These are phyloP conservation scores for Zaprionus capensis DNA, from an alignment of 1,140 invertebrate species.

Conservation along the genomic window DNA sequence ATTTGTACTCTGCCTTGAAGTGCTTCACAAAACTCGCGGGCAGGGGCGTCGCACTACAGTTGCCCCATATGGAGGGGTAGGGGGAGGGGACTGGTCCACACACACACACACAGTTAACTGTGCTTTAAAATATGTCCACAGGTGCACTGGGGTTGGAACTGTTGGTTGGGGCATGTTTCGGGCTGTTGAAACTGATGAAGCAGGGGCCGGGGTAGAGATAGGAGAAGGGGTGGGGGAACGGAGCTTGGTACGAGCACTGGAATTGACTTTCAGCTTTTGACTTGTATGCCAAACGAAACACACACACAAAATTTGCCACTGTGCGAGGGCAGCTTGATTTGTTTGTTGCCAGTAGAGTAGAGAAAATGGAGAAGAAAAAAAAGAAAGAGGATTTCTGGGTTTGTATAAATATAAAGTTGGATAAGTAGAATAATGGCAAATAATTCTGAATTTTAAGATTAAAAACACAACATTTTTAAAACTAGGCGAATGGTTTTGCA, in stretches of 20 bases:
- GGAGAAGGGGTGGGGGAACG: too few species aligned
- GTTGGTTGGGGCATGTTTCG: slow-evolving; percentile 6
- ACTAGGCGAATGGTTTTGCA: too few species aligned
- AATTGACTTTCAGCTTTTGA: slow-evolving; percentile 77
- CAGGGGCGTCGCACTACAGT: slow-evolving; percentile 23
- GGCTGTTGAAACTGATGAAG: not conserved
- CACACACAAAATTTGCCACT: slow-evolving; percentile 54
- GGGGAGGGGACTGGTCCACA: slow-evolving; percentile 12
- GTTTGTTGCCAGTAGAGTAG: not conserved
- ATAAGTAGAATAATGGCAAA: too few species aligned
- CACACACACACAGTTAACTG: slow-evolving; percentile 36
- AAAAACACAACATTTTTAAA: too few species aligned
- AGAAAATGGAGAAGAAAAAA: not conserved
- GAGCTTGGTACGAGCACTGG: slow-evolving; percentile 41
- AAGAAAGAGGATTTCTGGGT: too few species aligned
- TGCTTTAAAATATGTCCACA: slow-evolving; percentile 78
- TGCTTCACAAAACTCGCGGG: slow-evolving; percentile 36
- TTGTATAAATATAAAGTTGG: too few species aligned
- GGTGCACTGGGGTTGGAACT: slow-evolving; percentile 55
- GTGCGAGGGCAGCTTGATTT: slow-evolving; percentile 29
- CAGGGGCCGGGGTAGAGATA: not conserved
- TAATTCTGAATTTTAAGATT: too few species aligned
- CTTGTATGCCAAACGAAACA: slow-evolving; percentile 66
- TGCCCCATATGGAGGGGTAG: not conserved
- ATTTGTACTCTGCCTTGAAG: slow-evolving; percentile 57